Evolutionary conservation across 2,113 vertebrate species (phyloP).

Genomic region (Phalacrocorax aristotelis): DNA sequence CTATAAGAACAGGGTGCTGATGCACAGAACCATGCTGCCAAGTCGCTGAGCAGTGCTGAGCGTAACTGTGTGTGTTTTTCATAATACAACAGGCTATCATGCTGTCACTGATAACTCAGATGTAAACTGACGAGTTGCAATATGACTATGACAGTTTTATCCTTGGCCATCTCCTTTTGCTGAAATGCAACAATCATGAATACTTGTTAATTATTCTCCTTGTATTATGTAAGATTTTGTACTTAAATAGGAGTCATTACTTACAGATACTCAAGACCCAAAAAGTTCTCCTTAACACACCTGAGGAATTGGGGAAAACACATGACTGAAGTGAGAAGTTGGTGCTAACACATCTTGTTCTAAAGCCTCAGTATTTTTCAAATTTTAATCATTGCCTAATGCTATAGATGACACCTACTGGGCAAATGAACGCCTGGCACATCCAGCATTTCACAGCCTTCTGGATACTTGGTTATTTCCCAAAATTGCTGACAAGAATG

Average conservation of each 20-base stretch:
- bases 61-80: not conserved
- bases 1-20: not conserved
- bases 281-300: not conserved
- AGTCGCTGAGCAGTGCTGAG: not conserved
- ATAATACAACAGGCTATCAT: not conserved
- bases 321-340: not conserved
- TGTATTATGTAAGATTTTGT: not conserved
- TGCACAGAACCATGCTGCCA: not conserved
- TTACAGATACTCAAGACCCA: not conserved
- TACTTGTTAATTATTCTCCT: not conserved
- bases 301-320: not conserved
- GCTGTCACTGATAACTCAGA: not conserved
- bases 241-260: not conserved
- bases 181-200: not conserved
- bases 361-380: not conserved
- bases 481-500: not conserved
- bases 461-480: not conserved
- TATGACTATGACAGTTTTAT: not conserved
- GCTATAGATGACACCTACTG: conserved; percentile 50
- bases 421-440: not conserved
- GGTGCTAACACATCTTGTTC: not conserved
- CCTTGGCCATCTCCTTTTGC: not conserved
- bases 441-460: not conserved
- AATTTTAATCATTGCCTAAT: not conserved
- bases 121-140: not conserved